A percentile compares a stretch with the other conserved stretches of the same genome.
Evolutionary conservation across 1,140 invertebrate species (phyloP).

Genomic region (Stenopsyche tienmushanensis): DNA sequence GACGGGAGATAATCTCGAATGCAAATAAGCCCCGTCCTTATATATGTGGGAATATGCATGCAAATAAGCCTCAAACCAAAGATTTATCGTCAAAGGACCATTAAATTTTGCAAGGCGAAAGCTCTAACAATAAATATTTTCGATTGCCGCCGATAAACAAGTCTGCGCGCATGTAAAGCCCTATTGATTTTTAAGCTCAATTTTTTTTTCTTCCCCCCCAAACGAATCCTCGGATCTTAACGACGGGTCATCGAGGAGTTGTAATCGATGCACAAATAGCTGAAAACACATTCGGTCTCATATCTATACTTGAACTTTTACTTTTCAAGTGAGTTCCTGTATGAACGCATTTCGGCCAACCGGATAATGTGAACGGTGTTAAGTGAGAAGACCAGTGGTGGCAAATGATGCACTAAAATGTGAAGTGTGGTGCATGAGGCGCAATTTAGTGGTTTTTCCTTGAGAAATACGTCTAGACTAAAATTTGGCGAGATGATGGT

Average conservation of each 20-base stretch:
- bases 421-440: neutral
- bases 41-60: too few relatives aligned
- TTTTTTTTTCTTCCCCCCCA: neutral
- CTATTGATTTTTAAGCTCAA: neutral
- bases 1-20: too few relatives aligned
- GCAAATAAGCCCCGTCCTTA: too few relatives aligned
- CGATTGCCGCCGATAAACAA: too few relatives aligned
- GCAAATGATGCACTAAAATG: slow-evolving; percentile 9
- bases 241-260: too few relatives aligned
- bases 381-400: neutral
- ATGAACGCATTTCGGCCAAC: neutral
- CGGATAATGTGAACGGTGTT: neutral
- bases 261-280: too few relatives aligned
- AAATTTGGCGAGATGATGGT: slow-evolving; percentile 47
- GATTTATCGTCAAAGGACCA: too few relatives aligned
- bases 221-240: too few relatives aligned
- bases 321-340: neutral
- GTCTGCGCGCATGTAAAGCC: neutral
- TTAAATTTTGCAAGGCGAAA: too few relatives aligned
- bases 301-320: slow-evolving; percentile 7
- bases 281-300: neutral
- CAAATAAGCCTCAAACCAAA: too few relatives aligned
- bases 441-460: slow-evolving; percentile 1
- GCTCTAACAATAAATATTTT: too few relatives aligned
- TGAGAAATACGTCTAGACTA: slow-evolving; percentile 1